A percentile compares a stretch with the other conserved stretches of the same genome.
phyloP scores from a whole-genome alignment of 2,888 invertebrate genomes.

The Scrobipalpa atriplicella region DNA sequence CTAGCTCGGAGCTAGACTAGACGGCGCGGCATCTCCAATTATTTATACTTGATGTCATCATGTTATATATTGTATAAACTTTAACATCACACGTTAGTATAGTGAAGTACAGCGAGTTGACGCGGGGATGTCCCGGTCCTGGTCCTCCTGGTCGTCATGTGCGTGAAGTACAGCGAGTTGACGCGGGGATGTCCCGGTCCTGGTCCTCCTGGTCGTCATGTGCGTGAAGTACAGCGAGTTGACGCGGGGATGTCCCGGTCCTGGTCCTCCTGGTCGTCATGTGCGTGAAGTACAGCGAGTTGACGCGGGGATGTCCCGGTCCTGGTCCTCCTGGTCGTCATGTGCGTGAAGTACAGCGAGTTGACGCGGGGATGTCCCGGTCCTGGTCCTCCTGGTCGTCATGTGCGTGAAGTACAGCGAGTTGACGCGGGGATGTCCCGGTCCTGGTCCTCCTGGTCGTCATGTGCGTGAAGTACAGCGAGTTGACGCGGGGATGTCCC shows the following conservation, averaged over 20 bases:
- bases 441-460: no score
- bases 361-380: no score
- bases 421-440: no score
- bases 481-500: no score
- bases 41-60: conserved; percentile 33
- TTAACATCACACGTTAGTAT: conserved; percentile 16
- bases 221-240: neutral
- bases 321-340: no score
- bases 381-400: no score
- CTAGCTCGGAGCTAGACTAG: conserved; percentile 29
- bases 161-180: neutral
- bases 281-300: neutral
- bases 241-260: neutral
- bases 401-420: no score
- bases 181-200: neutral
- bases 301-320: neutral
- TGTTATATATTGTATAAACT: conserved; percentile 12
- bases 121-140: neutral
- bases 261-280: no score
- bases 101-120: neutral
- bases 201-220: no score
- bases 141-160: no score
- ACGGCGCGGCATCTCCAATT: conserved; percentile 8
- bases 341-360: no score
- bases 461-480: no score